phyloP scores from a whole-genome alignment of 1,140 invertebrate genomes.

The Stegodyphus dumicola region DNA sequence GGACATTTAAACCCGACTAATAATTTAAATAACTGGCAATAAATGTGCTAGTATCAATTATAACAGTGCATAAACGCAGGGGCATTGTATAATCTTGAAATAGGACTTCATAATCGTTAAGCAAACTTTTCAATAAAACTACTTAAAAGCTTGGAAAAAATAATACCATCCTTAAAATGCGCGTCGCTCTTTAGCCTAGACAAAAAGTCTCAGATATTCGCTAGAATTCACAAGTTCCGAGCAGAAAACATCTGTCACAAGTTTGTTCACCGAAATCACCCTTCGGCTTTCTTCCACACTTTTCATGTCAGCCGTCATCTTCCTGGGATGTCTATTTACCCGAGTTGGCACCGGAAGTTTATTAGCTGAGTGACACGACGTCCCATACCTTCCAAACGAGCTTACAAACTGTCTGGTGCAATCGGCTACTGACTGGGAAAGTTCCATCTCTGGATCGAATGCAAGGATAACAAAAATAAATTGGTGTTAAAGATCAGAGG shows the following conservation, averaged over 20 bases:
- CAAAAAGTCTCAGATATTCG: no score
- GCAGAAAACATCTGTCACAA: constrained; percentile 44
- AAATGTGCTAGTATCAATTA: no score
- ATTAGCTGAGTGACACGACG: constrained; percentile 35
- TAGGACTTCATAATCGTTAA: no score
- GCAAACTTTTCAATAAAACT: no score
- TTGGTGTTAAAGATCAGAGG: background rate
- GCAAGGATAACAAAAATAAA: background rate
- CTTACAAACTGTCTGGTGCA: background rate
- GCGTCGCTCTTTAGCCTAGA: no score
- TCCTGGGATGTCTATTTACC: constrained; percentile 52
- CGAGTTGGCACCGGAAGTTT: constrained; percentile 43
- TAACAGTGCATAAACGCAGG: no score
- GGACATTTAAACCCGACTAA: no score
- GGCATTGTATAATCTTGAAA: no score
- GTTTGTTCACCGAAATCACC: constrained; percentile 30
- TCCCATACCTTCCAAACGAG: background rate
- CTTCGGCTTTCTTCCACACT: background rate
- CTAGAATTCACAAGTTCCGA: background rate
- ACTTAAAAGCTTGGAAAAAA: no score
- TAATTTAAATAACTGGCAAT: no score
- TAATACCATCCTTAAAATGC: no score
- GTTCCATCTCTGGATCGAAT: no score
- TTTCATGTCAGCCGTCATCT: constrained; percentile 41
- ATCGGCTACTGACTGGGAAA: background rate